Evolutionary conservation across 2,797 vertebrate genomes (phyloP).

Genomic region (Mycteria americana): DNA sequence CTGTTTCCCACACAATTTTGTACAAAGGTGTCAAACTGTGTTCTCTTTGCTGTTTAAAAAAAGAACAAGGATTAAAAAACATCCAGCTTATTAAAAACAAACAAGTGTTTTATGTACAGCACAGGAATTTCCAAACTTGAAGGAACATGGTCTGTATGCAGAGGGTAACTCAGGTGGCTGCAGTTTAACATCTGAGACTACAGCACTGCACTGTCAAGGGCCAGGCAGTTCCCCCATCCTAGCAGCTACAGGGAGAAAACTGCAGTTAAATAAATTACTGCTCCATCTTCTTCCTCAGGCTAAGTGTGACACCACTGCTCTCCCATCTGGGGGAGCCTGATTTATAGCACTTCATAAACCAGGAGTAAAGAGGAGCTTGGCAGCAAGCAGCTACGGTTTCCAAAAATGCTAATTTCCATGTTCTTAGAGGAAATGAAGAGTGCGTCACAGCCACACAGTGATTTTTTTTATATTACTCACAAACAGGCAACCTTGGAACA

Average conservation of each 20-base stretch:
- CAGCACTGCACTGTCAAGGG: neutral
- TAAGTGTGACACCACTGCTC: neutral
- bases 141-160: rapidly evolving
- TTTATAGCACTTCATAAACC: neutral
- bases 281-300: neutral
- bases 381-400: neutral
- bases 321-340: neutral
- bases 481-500: neutral
- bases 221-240: neutral
- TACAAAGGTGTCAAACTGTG: neutral
- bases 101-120: neutral
- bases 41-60: neutral
- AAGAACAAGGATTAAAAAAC: neutral
- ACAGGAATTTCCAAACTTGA: neutral
- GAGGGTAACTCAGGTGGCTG: neutral
- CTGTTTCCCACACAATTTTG: neutral
- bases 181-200: neutral
- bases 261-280: neutral
- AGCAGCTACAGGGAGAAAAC: neutral
- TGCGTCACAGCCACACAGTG: neutral
- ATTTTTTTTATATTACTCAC: neutral
- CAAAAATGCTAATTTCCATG: neutral
- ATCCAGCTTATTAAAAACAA: constrained; percentile 3
- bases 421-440: neutral
- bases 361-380: neutral